Percentiles rank a stretch among this genome's conserved stretches.
These are phyloP conservation scores for Phasianus colchicus DNA, from an alignment of 2,113 vertebrate genomes.

Conservation along the genomic window DNA sequence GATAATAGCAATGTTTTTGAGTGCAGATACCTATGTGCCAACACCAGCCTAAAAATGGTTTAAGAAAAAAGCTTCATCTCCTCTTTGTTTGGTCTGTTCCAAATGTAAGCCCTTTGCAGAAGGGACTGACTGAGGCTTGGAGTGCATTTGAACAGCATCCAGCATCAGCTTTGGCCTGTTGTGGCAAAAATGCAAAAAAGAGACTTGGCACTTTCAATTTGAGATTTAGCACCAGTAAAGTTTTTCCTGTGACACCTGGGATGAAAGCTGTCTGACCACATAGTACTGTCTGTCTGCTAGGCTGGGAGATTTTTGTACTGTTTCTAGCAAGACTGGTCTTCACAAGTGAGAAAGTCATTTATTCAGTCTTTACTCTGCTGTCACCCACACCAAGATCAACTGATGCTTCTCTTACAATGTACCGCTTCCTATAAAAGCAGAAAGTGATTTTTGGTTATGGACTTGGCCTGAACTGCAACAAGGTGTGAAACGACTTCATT, in stretches of 20 bases:
- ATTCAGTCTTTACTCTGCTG: neutral
- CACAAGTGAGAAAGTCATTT: neutral
- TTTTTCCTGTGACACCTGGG: neutral
- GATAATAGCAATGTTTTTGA: neutral
- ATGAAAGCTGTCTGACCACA: neutral
- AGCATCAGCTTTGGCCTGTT: neutral
- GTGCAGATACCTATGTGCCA: neutral
- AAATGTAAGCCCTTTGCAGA: neutral
- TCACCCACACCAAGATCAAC: neutral
- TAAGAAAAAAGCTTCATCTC: neutral
- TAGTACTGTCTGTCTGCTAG: neutral
- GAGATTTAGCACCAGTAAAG: neutral
- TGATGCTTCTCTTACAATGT: neutral
- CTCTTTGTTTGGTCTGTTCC: neutral
- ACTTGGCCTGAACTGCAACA: neutral
- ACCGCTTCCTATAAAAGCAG: neutral
- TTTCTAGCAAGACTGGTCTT: neutral
- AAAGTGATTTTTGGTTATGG: neutral
- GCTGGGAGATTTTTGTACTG: neutral
- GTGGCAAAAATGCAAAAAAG: neutral
- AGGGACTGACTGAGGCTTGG: neutral
- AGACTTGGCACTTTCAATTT: neutral
- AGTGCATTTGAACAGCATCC: neutral
- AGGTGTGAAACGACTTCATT: neutral
- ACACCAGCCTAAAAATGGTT: neutral